Evolutionary conservation across 2,113 vertebrate genomes (phyloP).

Genomic region (Callionymus lyra): DNA sequence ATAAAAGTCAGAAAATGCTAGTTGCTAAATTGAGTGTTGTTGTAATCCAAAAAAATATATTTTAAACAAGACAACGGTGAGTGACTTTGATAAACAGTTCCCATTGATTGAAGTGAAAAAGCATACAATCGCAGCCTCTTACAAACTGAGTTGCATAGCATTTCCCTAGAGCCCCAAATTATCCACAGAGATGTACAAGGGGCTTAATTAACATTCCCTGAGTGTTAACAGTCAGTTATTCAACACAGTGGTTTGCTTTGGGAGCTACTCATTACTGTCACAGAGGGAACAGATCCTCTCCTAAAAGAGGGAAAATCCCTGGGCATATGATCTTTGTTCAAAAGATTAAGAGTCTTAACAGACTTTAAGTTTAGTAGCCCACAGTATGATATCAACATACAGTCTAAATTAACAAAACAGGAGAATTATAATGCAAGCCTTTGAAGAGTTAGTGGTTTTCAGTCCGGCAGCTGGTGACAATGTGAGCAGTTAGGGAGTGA

Average conservation of each 20-base stretch:
- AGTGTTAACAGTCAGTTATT: conserved; percentile 68
- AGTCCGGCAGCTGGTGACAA: conserved; percentile 9
- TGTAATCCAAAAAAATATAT: no score
- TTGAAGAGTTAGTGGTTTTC: conserved; percentile 1
- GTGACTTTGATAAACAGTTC: background rate
- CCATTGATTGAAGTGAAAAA: background rate
- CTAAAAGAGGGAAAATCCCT: conserved; percentile 14
- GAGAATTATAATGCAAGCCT: conserved; percentile 3
- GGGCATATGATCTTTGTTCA: conserved; percentile 2
- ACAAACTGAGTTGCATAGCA: conserved; percentile 32
- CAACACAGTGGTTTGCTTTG: conserved; percentile 49
- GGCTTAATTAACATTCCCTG: conserved; percentile 65
- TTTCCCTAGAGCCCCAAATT: conserved; percentile 40
- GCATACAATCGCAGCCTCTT: no score
- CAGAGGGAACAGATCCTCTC: conserved; percentile 53
- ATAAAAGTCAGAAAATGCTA: no score
- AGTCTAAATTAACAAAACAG: conserved; percentile 1
- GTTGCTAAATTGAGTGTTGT: no score
- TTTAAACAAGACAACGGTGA: no score
- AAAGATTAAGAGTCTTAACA: conserved; percentile 3
- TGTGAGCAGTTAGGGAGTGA: conserved; percentile 5
- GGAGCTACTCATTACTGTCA: conserved; percentile 57
- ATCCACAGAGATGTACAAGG: conserved; percentile 47
- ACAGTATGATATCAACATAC: conserved; percentile 2
- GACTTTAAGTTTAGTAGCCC: background rate